Conservation (phyloP, 2,797 vertebrate genomes). For the Nannoperca obscura region DNA sequence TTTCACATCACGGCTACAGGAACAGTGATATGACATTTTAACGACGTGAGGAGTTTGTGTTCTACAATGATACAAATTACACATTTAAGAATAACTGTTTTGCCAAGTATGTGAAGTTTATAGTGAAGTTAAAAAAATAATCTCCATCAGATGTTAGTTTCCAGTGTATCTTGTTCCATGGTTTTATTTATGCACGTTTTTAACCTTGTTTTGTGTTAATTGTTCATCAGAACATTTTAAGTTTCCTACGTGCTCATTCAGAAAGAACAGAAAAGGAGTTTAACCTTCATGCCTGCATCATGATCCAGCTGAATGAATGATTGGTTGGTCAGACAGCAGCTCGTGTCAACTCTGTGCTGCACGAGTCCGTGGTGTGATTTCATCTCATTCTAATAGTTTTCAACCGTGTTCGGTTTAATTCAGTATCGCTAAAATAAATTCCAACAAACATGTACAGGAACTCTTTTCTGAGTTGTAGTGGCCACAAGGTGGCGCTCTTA, state of each 20-base stretch:
- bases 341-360: accelerated
- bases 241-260: too few species aligned
- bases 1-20: background rate
- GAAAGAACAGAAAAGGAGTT: too few species aligned
- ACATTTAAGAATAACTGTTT: too few species aligned
- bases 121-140: background rate
- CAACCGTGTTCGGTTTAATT: background rate
- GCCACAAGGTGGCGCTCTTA: slow-evolving; percentile 55
- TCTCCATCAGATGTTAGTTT: background rate
- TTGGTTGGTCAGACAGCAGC: background rate
- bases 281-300: too few species aligned
- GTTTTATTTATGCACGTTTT: background rate
- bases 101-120: background rate
- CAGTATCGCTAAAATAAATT: background rate
- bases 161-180: background rate
- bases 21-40: background rate
- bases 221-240: background rate
- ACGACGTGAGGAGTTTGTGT: background rate
- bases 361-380: background rate
- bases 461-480: background rate
- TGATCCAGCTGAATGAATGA: background rate
- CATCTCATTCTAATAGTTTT: background rate
- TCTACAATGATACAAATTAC: background rate
- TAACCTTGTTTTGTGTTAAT: background rate
- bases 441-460: background rate